A percentile compares a stretch with the other conserved stretches of the same genome.
These are phyloP conservation scores for Selene dorsalis DNA, from an alignment of 2,797 vertebrate genomes.

Conservation along the genomic window DNA sequence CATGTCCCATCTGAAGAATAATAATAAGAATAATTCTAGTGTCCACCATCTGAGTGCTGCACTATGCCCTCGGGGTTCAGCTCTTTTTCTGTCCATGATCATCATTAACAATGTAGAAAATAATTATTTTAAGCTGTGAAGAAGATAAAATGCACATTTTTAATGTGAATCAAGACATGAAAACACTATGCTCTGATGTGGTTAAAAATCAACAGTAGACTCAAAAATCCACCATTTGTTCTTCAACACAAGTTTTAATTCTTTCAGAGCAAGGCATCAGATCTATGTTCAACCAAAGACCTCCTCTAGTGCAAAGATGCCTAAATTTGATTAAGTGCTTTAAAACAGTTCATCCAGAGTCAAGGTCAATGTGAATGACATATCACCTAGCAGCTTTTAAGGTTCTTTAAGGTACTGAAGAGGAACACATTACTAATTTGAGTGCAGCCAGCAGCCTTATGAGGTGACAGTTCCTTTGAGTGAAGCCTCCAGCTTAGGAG, in stretches of 20 bases:
- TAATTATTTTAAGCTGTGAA: background rate
- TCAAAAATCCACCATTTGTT: background rate
- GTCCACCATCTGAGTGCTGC: no score
- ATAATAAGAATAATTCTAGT: background rate
- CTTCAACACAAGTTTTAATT: background rate
- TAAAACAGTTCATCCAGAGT: conserved; percentile 1
- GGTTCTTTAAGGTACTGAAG: background rate
- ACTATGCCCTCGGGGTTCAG: background rate
- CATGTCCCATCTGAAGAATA: background rate
- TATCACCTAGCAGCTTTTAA: conserved; percentile 14
- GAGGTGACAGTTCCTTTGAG: background rate
- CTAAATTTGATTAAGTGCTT: background rate
- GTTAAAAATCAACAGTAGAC: background rate
- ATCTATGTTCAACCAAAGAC: background rate
- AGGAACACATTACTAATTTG: background rate
- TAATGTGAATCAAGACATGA: background rate
- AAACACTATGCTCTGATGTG: background rate
- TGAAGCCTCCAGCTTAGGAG: background rate
- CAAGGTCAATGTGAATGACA: conserved; percentile 2
- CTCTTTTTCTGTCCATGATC: background rate
- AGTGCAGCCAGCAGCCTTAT: background rate
- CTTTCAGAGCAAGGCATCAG: background rate
- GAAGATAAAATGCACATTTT: background rate
- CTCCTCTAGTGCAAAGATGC: conserved; percentile 1
- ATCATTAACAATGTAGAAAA: background rate